Evolutionary conservation across 2,113 vertebrate genomes (phyloP), one percentile per base, ranked within the genome.

Genomic region (Mustela nigripes): DNA sequence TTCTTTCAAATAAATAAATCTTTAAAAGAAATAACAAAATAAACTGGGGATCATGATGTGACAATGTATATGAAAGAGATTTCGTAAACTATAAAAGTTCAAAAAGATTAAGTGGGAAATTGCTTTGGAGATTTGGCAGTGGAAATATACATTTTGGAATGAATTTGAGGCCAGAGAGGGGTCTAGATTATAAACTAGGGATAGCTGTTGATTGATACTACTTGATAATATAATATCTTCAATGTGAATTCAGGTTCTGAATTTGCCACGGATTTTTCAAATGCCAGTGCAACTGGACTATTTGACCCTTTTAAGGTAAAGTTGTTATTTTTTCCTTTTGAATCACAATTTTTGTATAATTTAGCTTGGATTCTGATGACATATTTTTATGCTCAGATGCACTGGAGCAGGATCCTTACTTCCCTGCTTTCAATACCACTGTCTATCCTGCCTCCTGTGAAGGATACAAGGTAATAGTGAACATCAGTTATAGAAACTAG

Each of bases 211-310:
- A 83, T 50, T 95, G 80, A 53, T 2, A 33, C 33, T 76, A 53
- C n/a, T 36, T 78, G 26, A 74, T 95, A 76, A 89, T 78, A 84
- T 67, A 21, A 92, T 62, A 62, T 98, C 96, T 98, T 80, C 93
- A 4, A 98, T 97, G 36, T 90, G 62, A 95, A 96, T 96, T 69
- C 95, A 99, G 99, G 99, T 96, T 97, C 97, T 33, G 98, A 99
- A 79, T 99, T 99, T 98, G 99, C 99, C 62, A 99, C 99, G n/a
- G 99, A 99, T 98, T 99, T 99, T 97, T 99, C 99, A 21, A 99
- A 99, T 98, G 99, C 99, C 89, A 99, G 99, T 95, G 22, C 99
- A 65, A 99, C 99, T 5, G 99, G 99, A 14, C 78, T 99, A 65
- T 99, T 99, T 97, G 99, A 99, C 92, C 98, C 99, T 5, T 99